These are phyloP conservation scores for Martes martes DNA, from an alignment of 2,113 vertebrate species.

Conservation along the genomic window DNA sequence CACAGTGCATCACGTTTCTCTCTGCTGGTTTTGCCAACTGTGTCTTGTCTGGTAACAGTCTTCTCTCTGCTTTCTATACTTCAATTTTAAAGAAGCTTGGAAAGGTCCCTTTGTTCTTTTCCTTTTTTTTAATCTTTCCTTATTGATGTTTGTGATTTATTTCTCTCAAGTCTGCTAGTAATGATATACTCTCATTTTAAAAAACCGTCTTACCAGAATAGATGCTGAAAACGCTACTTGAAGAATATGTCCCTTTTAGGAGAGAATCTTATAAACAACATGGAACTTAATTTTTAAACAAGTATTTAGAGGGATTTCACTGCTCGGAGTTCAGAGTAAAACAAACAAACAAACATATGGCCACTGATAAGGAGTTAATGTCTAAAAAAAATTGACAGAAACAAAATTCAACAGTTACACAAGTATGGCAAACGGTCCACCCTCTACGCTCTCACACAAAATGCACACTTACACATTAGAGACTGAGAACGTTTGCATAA, in stretches of 20 bases:
- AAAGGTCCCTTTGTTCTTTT: background rate
- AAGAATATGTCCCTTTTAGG: background rate
- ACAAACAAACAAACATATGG: background rate
- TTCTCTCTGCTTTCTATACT: background rate
- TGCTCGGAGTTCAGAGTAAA: background rate
- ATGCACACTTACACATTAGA: accelerated
- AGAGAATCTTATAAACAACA: background rate
- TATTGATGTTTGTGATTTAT: background rate
- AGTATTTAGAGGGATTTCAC: background rate
- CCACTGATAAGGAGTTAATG: background rate
- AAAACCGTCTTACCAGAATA: background rate
- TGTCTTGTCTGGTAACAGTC: background rate
- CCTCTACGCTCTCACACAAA: background rate
- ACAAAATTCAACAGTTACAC: background rate
- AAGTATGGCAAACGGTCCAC: background rate
- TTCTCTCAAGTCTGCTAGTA: background rate
- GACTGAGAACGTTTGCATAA: background rate
- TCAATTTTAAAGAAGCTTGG: background rate
- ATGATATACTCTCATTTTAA: background rate
- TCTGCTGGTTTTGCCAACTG: background rate
- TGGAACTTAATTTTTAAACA: conserved; percentile 22
- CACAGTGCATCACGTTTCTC: background rate
- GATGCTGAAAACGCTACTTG: background rate
- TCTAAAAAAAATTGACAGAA: background rate
- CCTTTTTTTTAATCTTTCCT: background rate